These are phyloP conservation scores for Euura lappo DNA, from an alignment of 1,140 invertebrate species.

Conservation along the genomic window DNA sequence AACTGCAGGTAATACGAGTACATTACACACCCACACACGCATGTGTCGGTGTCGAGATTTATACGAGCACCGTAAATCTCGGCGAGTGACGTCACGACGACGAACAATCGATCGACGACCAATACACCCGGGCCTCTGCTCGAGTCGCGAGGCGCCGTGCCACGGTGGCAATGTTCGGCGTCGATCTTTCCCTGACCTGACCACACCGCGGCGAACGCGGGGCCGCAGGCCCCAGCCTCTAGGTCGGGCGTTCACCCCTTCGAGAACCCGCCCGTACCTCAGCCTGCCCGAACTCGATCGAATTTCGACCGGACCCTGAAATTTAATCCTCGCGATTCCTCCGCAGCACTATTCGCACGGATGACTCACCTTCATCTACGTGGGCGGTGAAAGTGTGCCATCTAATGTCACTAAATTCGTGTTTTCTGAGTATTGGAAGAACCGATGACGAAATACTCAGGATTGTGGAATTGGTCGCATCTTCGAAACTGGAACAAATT, in stretches of 20 bases:
- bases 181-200: slow-evolving; percentile 55
- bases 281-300: slow-evolving; percentile 29
- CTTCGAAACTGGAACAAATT: no score
- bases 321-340: slow-evolving; percentile 8
- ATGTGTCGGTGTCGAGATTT: background rate
- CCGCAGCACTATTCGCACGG: slow-evolving; percentile 29
- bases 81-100: background rate
- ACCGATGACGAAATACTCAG: no score
- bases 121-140: slow-evolving; percentile 12
- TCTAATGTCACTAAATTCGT: background rate
- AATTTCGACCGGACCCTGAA: slow-evolving; percentile 28
- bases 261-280: background rate
- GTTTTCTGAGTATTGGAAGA: no score
- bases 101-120: slow-evolving; percentile 11
- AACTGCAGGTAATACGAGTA: no score
- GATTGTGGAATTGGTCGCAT: no score
- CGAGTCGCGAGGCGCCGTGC: slow-evolving; percentile 32
- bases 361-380: slow-evolving; percentile 36
- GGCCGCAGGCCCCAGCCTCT: slow-evolving; percentile 54
- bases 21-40: no score
- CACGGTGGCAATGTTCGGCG: slow-evolving; percentile 46
- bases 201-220: slow-evolving; percentile 36
- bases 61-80: slow-evolving; percentile 2
- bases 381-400: slow-evolving; percentile 21
- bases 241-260: slow-evolving; percentile 61